Conservation (phyloP, 1,140 invertebrate species). For the Acarapis woodi region DNA sequence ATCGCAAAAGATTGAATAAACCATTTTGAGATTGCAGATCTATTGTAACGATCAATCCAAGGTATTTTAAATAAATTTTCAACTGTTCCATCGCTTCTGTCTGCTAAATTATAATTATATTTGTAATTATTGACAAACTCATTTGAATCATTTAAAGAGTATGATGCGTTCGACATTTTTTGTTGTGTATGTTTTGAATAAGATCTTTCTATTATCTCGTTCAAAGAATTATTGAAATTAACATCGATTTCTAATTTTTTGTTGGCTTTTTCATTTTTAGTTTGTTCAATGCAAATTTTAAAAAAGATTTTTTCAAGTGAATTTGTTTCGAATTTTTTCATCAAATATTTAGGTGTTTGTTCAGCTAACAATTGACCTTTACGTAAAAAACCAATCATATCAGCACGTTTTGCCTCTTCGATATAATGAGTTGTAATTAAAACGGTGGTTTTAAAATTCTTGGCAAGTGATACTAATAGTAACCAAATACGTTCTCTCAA, state of each 20-base stretch:
- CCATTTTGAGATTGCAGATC: not conserved
- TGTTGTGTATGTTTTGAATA: not conserved
- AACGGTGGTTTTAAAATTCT: slow-evolving; percentile 24
- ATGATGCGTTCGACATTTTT: not conserved
- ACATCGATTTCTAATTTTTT: not conserved
- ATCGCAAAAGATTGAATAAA: not conserved
- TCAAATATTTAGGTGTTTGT: slow-evolving; percentile 49
- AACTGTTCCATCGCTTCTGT: not conserved
- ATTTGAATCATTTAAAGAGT: not conserved
- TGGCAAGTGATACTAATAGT: slow-evolving; percentile 5
- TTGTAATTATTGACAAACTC: not conserved
- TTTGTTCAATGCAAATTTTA: slow-evolving; percentile 31
- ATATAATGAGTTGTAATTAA: slow-evolving; percentile 22
- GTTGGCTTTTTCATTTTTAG: no score
- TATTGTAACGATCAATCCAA: not conserved
- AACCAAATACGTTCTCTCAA: slow-evolving; percentile 13
- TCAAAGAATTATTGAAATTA: not conserved
- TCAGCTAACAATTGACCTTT: slow-evolving; percentile 33
- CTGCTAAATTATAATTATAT: not conserved
- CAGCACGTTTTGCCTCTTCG: slow-evolving; percentile 18
- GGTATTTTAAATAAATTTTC: not conserved
- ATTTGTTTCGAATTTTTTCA: slow-evolving; percentile 46
- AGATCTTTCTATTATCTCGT: not conserved
- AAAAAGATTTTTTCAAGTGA: slow-evolving; percentile 76
- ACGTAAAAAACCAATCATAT: slow-evolving; percentile 23